Evolutionary conservation across 2,113 vertebrate genomes (phyloP).

Genomic region (Calyptomena viridis): DNA sequence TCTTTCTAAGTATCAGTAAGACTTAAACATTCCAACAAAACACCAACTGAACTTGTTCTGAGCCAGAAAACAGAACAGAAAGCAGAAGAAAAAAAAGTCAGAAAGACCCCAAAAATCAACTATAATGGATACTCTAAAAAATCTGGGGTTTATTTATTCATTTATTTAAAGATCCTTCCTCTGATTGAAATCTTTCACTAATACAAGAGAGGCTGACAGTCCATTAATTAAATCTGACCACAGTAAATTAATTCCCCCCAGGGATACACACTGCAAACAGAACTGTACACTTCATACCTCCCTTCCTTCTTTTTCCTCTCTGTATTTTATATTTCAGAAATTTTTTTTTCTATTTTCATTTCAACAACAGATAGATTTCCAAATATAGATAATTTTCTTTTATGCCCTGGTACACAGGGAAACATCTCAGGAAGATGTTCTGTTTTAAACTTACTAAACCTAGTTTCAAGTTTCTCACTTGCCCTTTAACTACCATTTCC

Average conservation of each 20-base stretch:
- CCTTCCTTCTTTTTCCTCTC: neutral
- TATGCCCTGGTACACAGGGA: neutral
- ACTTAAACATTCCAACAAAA: neutral
- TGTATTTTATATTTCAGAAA: neutral
- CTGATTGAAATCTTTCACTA: neutral
- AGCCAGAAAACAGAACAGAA: neutral
- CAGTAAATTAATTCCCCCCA: neutral
- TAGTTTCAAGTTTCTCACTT: neutral
- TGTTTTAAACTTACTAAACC: neutral
- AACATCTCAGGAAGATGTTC: neutral
- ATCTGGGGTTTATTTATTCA: neutral
- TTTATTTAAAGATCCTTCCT: neutral
- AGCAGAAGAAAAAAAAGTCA: neutral
- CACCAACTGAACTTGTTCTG: neutral
- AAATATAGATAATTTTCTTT: neutral
- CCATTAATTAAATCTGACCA: neutral
- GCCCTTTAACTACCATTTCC: neutral
- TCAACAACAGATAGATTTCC: constrained; percentile 7
- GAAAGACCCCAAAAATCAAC: neutral
- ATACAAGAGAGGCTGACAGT: neutral
- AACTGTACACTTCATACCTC: neutral
- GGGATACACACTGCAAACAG: neutral
- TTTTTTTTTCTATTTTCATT: neutral
- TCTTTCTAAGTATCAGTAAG: neutral
- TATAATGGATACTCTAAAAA: neutral